Base-by-base conservation (phyloP, 2,888 invertebrate genomes). In the Tipula lateralis region DNA sequence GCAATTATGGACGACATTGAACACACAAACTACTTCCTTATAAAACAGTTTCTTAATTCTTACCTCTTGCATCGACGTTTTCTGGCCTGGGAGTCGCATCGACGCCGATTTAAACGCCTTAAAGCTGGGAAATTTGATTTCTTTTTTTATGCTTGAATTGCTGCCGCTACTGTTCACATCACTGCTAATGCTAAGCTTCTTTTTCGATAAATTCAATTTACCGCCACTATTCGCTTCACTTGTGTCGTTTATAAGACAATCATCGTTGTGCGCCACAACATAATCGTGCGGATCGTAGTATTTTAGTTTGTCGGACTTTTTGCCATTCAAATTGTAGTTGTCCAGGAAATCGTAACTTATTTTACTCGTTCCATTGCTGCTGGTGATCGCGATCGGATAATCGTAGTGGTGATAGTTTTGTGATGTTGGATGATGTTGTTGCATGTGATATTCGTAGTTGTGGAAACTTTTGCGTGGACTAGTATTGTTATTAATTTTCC, bases 1-100 rank as follows among this genome's bases (percentile, higher is more conserved):
- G 39, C 39, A 32, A 39, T 39, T 39, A 12, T 6, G 32, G 2
- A 9, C 5, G 12, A 36, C 12, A 66, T 66, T 66, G 19, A 19
- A 16, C 6, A 9, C 9, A 66, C 4, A 66, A 66, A 82, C 13
- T 29, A 29, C 82, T 30, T 30, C 29, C 29, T n/a, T 30, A 82
- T 24, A 39, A 34, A 83, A 12, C 6, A n/a, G n/a, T n/a, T n/a
- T n/a, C n/a, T n/a, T n/a, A n/a, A n/a, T n/a, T 39, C 39, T 84
- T 29, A 84, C 92, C 87, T 94, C 94, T 86, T 94, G 93, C 24
- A 94, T 93, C 36, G 93, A 93, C 86, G 89, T 89, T 81, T 89
- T 88, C 36, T 90, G 89, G 32, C 89, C 90, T 88, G 86, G 36
- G 30, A 86, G 84, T n/a, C 86, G 85, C 86, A 86, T 86, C 16